A percentile compares a stretch with the other conserved stretches of the same genome.
phyloP scores from a whole-genome alignment of 2,113 vertebrate genomes.

The Toxotes chatareus region DNA sequence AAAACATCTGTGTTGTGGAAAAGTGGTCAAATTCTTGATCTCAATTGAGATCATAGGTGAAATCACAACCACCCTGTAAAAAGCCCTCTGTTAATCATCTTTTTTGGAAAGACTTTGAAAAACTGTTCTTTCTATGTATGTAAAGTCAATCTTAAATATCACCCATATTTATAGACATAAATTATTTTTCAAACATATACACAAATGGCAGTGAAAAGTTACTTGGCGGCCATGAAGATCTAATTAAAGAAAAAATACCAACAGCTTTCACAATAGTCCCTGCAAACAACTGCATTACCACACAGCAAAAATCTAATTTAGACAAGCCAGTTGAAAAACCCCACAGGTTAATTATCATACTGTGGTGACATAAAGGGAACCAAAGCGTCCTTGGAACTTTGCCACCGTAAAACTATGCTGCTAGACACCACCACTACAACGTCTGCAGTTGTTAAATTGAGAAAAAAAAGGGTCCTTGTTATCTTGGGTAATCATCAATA shows the following conservation, averaged over 20 bases:
- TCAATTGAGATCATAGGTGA: neutral
- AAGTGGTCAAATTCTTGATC: neutral
- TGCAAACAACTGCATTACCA: neutral
- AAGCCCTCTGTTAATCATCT: neutral
- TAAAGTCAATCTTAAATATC: too few species aligned
- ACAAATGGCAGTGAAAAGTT: too few species aligned
- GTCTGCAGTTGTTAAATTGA: neutral
- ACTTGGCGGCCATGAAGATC: too few species aligned
- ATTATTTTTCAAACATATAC: too few species aligned
- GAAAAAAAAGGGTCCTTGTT: neutral
- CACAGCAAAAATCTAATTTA: neutral
- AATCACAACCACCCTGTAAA: neutral
- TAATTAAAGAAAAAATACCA: too few species aligned
- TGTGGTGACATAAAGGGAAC: neutral
- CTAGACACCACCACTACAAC: neutral
- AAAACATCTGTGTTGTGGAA: constrained; percentile 7
- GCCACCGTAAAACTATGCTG: neutral
- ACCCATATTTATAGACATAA: too few species aligned
- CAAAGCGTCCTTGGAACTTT: neutral
- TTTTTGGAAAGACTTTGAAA: too few species aligned
- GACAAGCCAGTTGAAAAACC: neutral
- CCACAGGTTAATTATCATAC: neutral
- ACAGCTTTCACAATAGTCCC: too few species aligned
- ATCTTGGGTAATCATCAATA: constrained; percentile 1
- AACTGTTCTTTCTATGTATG: too few species aligned